Base-by-base conservation (phyloP, 2,113 vertebrate species). In the Varanus salvator region DNA sequence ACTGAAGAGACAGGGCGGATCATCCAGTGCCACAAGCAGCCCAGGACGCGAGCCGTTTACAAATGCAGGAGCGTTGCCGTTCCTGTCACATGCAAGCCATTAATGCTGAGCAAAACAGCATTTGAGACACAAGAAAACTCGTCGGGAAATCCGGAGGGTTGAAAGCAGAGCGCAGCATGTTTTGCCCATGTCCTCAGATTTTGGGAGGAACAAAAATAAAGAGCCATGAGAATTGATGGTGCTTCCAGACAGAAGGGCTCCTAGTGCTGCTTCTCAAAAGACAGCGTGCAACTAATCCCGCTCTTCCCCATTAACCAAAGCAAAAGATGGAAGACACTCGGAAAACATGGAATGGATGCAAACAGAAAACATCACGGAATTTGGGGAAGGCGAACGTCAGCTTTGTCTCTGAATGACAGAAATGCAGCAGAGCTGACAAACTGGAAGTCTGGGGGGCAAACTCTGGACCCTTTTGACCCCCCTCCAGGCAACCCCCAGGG, bases 51-150 rank as follows among this genome's bases (percentile, higher is more conserved):
- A 44, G 38, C 38, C 3, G 38, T 44, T 44, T 44, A 44, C 38
- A 44, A 44, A 44, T 44, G 38, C 38, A 44, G 38, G 38, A 44
- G 38, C 3, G 38, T 44, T 44, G 38, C 38, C 3, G 38, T 44
- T 44, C 38, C 38, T 44, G 38, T 44, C 38, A 44, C 38, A 44
- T 2, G 38, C 38, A 54, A 52, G 25, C 21, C 60, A 84, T 84
- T 68, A 34, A 86, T 44, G 85, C 54, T 76, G 54, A 87, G 23
- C 38, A 66, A 66, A 87, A 87, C 74, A 74, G 52, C 31, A 75
- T 14, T 23, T 57, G 50, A 86, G 69, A 84, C 14, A 8, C 80
- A 44, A 66, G n/a, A 60, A 83, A 83, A n/a, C 29, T n/a, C 11
- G 50, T 52, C 38, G 27, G 31, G 52, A 86, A 76, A 60, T 38